These are phyloP conservation scores for Austrolebias charrua DNA, from an alignment of 2,797 vertebrate species.

Conservation along the genomic window DNA sequence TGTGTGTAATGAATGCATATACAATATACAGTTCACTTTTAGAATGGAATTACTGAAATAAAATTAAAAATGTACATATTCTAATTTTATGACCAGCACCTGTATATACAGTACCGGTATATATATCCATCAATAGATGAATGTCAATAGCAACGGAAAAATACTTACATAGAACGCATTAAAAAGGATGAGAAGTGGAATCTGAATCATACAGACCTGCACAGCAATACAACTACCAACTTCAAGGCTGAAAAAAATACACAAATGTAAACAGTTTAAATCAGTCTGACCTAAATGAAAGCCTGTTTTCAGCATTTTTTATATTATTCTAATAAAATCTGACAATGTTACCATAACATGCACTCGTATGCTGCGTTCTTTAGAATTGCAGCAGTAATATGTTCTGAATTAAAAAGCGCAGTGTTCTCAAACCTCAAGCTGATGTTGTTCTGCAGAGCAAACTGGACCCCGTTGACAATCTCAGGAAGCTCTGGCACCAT, in stretches of 20 bases:
- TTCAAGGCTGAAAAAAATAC: conserved; percentile 79
- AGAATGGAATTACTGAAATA: too few relatives aligned
- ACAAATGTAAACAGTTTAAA: background rate
- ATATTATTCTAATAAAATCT: too few relatives aligned
- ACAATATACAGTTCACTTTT: too few relatives aligned
- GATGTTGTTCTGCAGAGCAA: conserved; percentile 91
- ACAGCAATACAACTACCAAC: conserved; percentile 91
- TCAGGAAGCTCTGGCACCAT: conserved; percentile 92
- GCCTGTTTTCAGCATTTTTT: too few relatives aligned
- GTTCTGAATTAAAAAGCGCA: background rate
- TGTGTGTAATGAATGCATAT: too few relatives aligned
- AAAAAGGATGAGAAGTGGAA: conserved; percentile 89
- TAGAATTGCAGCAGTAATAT: background rate
- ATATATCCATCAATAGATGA: too few relatives aligned
- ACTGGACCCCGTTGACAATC: conserved; percentile 91
- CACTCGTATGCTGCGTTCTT: too few relatives aligned
- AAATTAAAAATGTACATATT: too few relatives aligned
- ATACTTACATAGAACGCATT: conserved; percentile 88
- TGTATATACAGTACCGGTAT: too few relatives aligned
- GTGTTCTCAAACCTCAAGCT: conserved; percentile 82
- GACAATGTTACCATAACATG: background rate
- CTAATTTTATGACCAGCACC: too few relatives aligned
- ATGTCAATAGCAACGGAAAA: too few relatives aligned
- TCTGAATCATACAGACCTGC: conserved; percentile 94
- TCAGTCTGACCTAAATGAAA: background rate